Evolutionary conservation across 2,797 vertebrate genomes (phyloP).

Genomic region (Chelon labrosus): DNA sequence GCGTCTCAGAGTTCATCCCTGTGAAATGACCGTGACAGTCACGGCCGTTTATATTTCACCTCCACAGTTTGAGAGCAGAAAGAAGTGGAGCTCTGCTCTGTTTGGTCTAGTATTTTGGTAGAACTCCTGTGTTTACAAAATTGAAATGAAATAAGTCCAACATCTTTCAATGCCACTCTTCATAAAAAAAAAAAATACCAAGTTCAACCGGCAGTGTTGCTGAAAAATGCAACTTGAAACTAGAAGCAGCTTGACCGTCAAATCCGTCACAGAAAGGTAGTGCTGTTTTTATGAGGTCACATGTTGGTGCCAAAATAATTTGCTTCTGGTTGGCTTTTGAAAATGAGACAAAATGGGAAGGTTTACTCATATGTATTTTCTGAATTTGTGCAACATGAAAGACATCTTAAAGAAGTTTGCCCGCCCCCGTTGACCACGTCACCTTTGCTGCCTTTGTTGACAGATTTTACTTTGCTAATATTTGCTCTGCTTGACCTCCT

Average conservation of each 20-base stretch:
- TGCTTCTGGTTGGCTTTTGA: neutral
- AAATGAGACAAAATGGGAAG: neutral
- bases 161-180: neutral
- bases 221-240: neutral
- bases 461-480: neutral
- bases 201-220: too few relatives aligned
- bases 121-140: neutral
- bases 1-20: neutral
- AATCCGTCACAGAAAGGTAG: neutral
- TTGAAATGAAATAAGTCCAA: neutral
- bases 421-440: neutral
- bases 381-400: neutral
- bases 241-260: neutral
- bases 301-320: neutral
- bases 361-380: neutral
- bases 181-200: neutral
- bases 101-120: too few relatives aligned
- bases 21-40: neutral
- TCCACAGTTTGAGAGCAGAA: neutral
- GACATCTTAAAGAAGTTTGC: neutral
- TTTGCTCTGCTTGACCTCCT: neutral
- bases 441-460: neutral
- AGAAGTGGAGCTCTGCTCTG: too few relatives aligned
- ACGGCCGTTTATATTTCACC: neutral
- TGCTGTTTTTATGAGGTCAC: neutral